phyloP scores from a whole-genome alignment of 2,113 vertebrate species.

The Rhinolophus ferrumequinum region DNA sequence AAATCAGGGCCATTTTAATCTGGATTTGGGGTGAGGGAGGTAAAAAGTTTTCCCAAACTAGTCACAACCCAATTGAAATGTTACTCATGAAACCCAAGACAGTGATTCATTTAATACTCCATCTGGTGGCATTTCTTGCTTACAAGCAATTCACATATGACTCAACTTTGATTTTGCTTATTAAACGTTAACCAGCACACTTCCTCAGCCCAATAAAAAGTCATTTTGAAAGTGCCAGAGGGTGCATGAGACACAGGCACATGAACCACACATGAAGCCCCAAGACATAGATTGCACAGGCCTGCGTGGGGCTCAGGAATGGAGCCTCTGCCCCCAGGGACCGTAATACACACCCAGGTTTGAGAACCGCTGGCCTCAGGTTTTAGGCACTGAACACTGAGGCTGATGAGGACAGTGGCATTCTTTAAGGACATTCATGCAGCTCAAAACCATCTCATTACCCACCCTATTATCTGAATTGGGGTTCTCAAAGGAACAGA shows the following conservation, averaged over 20 bases:
- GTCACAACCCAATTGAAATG: slow-evolving; percentile 55
- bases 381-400: neutral
- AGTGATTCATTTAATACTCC: slow-evolving; percentile 28
- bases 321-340: neutral
- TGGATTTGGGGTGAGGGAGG: neutral
- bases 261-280: neutral
- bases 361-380: neutral
- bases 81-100: slow-evolving; percentile 27
- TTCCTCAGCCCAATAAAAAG: neutral
- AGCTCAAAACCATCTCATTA: neutral
- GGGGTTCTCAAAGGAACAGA: neutral
- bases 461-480: neutral
- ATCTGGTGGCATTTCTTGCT: neutral
- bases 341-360: accelerated
- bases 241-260: no score
- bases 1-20: neutral
- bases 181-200: neutral
- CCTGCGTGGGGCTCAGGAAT: neutral
- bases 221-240: neutral
- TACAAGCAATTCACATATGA: neutral
- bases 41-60: slow-evolving; percentile 45
- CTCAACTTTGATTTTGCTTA: slow-evolving; percentile 18
- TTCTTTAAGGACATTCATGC: neutral
- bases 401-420: accelerated
- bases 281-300: no score